Conservation (phyloP, 2,113 vertebrate species). For the Calcarius ornatus region DNA sequence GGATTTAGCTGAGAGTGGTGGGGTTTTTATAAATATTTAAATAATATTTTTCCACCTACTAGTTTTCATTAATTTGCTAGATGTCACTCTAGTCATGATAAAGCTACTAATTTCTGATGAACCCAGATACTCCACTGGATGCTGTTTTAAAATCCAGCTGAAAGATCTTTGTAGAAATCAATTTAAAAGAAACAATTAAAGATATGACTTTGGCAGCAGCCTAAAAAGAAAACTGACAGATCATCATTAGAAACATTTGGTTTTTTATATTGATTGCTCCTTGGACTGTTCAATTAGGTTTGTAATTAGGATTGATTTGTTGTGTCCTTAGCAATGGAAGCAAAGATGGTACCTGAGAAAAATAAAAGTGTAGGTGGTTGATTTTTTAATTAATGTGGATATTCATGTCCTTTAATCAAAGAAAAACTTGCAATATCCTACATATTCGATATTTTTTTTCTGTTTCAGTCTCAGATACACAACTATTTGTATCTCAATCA, state of each 20-base stretch:
- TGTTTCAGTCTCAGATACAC: neutral
- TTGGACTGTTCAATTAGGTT: neutral
- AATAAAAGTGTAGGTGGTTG: neutral
- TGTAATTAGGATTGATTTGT: neutral
- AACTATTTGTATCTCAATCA: neutral
- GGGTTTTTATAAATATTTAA: neutral
- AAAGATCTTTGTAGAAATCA: neutral
- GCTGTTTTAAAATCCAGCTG: neutral
- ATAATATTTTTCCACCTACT: neutral
- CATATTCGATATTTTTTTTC: neutral
- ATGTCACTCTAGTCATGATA: neutral
- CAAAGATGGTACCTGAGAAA: neutral
- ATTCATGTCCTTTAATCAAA: neutral
- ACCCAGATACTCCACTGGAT: neutral
- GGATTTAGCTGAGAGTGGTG: neutral
- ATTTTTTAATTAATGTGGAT: neutral
- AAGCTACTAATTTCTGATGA: neutral
- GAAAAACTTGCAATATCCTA: neutral
- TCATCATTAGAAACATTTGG: neutral
- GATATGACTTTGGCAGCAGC: neutral
- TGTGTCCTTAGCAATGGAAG: neutral
- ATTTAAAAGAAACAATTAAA: neutral
- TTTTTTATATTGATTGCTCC: conserved; percentile 15
- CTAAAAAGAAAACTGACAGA: neutral
- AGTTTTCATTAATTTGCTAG: neutral